Evolutionary conservation across 2,797 vertebrate genomes (phyloP), one percentile per base, ranked within the genome.

Genomic region (Labroides dimidiatus): DNA sequence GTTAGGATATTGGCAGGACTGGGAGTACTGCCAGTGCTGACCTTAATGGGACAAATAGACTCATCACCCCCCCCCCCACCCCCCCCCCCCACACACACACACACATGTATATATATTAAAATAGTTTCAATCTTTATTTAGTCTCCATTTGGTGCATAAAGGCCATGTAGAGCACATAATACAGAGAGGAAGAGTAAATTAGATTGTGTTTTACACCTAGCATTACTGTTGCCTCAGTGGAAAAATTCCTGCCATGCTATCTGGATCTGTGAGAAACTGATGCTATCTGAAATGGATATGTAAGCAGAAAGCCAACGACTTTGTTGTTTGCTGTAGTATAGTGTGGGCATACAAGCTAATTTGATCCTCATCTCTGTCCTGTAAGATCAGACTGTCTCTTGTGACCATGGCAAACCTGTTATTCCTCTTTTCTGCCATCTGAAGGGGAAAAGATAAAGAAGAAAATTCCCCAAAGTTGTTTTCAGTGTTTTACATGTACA

Each of bases 11-110:
- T 52, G 44, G 47, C 39, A 53, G 6, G 47, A 54, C 78, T 60
- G 61, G 60, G 51, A 83, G 17, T 39, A 33, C 51, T 70, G 78
- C 62, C 74, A 72, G 68, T 16, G 45, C 50, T 57, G 20, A 41
- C 54, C 36, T 58, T 50, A 72, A 49, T 23, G 20, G 20, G 47
- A 41, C 30, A 13, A 10, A 51, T 23, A 43, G 43, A 23, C 11
- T 44, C 15, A 66, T 6, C 19, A 30, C 27, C 59, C 19, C 43
- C 55, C 59, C 23, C 43, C n/a, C n/a, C n/a, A n/a, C n/a, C n/a
- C n/a, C n/a, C n/a, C n/a, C n/a, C n/a, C n/a, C n/a, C n/a, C 56
- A 52, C 33, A 30, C 51, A 19, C 13, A 17, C 19, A 43, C 53
- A 44, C 17, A 16, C 58, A 16, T n/a, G 16, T 63, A 9, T 45